Base-by-base conservation (phyloP, 2,797 vertebrate genomes). In the Mormyrops boulengeri region DNA sequence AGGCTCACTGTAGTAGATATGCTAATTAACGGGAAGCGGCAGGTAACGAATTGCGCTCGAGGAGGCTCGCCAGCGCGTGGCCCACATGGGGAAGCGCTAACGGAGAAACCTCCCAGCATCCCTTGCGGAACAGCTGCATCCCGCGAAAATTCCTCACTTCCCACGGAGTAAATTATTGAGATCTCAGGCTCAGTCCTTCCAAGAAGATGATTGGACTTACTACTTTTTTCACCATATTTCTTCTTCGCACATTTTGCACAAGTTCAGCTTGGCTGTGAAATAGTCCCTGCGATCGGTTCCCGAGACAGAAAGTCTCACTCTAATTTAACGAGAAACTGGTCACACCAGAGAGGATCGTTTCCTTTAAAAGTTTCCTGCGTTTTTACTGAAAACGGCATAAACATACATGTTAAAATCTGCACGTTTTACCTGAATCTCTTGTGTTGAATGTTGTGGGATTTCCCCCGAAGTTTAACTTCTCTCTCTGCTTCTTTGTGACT, bases 1-100 rank as follows among this genome's bases (percentile, higher is more conserved):
- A 50, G 38, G 88, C 6, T 50, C 82, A 89, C 90, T 92, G 66
- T 38, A 50, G 80, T 22, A 87, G 49, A n/a, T 89, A 92, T 91
- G 55, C 62, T 19, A 57, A 55, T 92, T 87, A 87, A 90, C 77
- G 50, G 41, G 38, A 55, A 80, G 89, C 44, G 22, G 87, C 44
- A 30, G 90, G 44, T 17, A 90, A 89, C 73, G 0, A 88, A 88
- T n/a, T 47, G 2, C 52, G 88, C 88, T 89, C 12, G 5, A 88
- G 90, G 73, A 80, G 88, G 30, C 55, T 84, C 14, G 88, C 90
- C 91, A 90, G 77, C 85, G 84, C 91, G 86, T 30, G 62, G 69
- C 90, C 90, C 55, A 89, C 69, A 89, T 90, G 87, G 34, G 38
- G 88, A 89, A 57, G 52, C n/a, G 60, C 85, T 52, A 8, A 34